A percentile compares a stretch with the other conserved stretches of the same genome.
Evolutionary conservation across 1,140 invertebrate genomes (phyloP).

Genomic region (Drosophila pallidifrons): DNA sequence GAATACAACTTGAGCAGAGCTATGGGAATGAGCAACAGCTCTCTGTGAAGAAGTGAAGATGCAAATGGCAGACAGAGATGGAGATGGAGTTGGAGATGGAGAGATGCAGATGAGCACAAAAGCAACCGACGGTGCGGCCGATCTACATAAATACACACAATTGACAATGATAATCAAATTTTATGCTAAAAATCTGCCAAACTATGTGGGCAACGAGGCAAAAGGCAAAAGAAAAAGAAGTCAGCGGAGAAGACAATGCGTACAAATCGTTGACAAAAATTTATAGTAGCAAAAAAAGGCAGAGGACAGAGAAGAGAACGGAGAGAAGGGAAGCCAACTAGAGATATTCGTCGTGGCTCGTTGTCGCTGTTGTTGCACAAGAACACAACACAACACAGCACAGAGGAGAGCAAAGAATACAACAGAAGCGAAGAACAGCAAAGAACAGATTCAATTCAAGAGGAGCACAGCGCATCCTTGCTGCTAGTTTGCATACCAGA

Average conservation of each 20-base stretch:
- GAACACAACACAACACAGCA: constrained; percentile 14
- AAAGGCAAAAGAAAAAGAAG: constrained; percentile 4
- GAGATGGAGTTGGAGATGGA: neutral
- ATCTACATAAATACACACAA: constrained; percentile 66
- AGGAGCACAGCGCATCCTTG: constrained; percentile 69
- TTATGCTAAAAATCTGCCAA: constrained; percentile 76
- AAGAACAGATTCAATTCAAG: constrained; percentile 46
- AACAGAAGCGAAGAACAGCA: constrained; percentile 36
- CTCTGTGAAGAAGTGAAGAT: neutral
- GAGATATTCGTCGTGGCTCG: constrained; percentile 15
- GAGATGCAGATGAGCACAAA: constrained; percentile 52
- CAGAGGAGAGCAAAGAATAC: neutral
- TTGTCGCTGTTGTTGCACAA: constrained; percentile 13
- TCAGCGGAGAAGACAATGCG: constrained; percentile 69
- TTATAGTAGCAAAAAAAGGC: constrained; percentile 74
- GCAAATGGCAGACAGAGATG: neutral
- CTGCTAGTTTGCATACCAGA: constrained; percentile 83
- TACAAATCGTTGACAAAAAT: constrained; percentile 84
- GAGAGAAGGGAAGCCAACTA: constrained; percentile 22
- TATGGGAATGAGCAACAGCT: neutral
- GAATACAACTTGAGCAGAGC: neutral
- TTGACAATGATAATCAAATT: constrained; percentile 81
- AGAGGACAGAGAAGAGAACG: neutral
- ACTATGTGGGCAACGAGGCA: constrained; percentile 34
- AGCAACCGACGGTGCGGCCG: constrained; percentile 50